Base-by-base conservation (phyloP, 2,888 invertebrate species). In the Drosophila cognata region DNA sequence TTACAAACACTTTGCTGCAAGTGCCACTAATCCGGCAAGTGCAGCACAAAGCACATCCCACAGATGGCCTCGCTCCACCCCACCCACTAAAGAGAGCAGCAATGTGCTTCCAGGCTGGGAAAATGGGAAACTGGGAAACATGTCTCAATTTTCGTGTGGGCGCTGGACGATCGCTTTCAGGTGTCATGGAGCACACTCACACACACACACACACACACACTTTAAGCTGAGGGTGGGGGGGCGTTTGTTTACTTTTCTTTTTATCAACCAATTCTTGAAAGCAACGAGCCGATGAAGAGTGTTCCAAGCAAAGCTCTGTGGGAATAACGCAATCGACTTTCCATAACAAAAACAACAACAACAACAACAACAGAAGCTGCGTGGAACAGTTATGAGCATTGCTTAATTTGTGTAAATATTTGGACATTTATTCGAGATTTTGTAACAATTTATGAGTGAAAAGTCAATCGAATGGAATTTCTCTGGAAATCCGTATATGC, bases 351-450 rank as follows among this genome's bases (percentile, higher is more conserved):
- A n/a, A 41, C 41, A 41, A 10, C 41, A 38, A 4, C 21, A 46
- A 25, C 46, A 43, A 0, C 21, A 46, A 46, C 46, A 46, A 46
- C 46, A 88, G 89, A 88, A 89, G 88, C 88, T 71, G 55, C 48
- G 29, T 75, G 69, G 53, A 71, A 65, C 67, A 64, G 63, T 64
- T 68, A 71, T 48, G 60, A 43, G 46, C 43, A 66, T 55, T 50
- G 74, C 79, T 82, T 74, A 79, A 80, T 82, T 77, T 88, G 81
- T 85, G 73, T 83, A 88, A 90, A 90, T 89, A 89, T 90, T 89
- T 84, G 36, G 89, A 90, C 89, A 82, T 90, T 88, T 89, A 88
- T 88, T 60, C 43, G 69, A 72, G 61, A 55, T 75, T 85, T 79
- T 71, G 57, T 70, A 68, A 29, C 65, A 79, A 84, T 87, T 87